Conservation (phyloP, 2,888 invertebrate species). For the Morpho deidamia region DNA sequence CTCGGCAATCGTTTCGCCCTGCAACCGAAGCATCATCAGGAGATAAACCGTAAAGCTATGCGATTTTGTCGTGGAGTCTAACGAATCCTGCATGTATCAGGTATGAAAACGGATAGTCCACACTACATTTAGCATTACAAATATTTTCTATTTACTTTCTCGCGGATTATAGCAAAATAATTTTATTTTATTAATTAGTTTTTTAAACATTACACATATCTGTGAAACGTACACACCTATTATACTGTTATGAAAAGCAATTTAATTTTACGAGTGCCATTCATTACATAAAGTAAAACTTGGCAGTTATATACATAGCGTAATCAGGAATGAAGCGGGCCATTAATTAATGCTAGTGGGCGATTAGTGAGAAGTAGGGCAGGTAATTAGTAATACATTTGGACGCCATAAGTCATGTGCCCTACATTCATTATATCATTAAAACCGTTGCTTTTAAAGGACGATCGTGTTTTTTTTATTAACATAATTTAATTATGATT, state of each 20-base stretch:
- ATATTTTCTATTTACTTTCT: no score
- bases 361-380: conserved; percentile 58
- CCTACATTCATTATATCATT: conserved; percentile 46
- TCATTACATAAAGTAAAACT: conserved; percentile 29
- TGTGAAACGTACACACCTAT: conserved; percentile 7
- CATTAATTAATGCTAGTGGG: conserved; percentile 50
- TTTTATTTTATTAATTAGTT: no score
- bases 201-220: conserved; percentile 1
- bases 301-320: conserved; percentile 21
- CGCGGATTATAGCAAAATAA: no score
- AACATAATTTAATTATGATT: no score
- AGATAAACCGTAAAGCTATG: no score
- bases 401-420: conserved; percentile 42
- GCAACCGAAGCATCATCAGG: no score
- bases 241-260: conserved; percentile 17
- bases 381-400: conserved; percentile 64
- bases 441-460: conserved; percentile 19
- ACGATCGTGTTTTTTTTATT: no score
- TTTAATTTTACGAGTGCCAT: conserved; percentile 14
- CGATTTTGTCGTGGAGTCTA: no score
- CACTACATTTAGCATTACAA: no score
- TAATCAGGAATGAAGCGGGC: conserved; percentile 47
- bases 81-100: no score
- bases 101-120: no score
- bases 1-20: no score